These are phyloP conservation scores for Chloroclysta siterata DNA, from an alignment of 2,888 invertebrate species.

Conservation along the genomic window DNA sequence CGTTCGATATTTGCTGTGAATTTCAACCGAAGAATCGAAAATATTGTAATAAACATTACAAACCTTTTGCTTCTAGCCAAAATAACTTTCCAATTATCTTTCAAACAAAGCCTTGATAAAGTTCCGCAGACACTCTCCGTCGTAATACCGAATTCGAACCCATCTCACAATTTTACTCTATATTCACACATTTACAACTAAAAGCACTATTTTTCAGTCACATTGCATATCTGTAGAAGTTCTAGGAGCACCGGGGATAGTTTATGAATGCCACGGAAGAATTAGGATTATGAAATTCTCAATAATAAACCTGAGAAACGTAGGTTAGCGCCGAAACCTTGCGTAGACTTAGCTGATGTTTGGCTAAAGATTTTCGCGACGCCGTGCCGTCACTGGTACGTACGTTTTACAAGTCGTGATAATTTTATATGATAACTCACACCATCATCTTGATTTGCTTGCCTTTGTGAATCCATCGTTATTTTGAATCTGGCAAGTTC, in stretches of 20 bases:
- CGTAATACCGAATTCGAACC: constrained; percentile 31
- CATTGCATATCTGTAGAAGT: constrained; percentile 3
- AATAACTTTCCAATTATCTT: not conserved
- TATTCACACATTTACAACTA: not conserved
- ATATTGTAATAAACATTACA: not conserved
- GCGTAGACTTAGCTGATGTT: constrained; percentile 40
- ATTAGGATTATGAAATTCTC: constrained; percentile 1
- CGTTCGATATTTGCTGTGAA: too few species aligned
- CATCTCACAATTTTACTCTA: constrained; percentile 29
- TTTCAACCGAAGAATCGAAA: too few species aligned
- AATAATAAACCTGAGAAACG: constrained; percentile 18
- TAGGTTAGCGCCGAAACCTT: constrained; percentile 32
- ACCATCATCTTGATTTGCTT: constrained; percentile 44
- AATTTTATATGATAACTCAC: constrained; percentile 57
- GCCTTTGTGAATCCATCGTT: constrained; percentile 6
- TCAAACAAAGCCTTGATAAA: constrained; percentile 37
- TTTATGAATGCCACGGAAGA: not conserved
- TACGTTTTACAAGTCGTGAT: constrained; percentile 60
- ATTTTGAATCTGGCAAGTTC: not conserved
- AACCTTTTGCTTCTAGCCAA: not conserved
- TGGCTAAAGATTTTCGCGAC: constrained; percentile 50
- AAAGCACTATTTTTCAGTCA: constrained; percentile 9
- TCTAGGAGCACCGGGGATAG: not conserved
- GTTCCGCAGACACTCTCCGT: constrained; percentile 41
- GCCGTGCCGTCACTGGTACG: constrained; percentile 50